A percentile compares a stretch with the other conserved stretches of the same genome.
These are phyloP conservation scores for Felis chaus DNA, from an alignment of 2,113 vertebrate species.

Conservation along the genomic window DNA sequence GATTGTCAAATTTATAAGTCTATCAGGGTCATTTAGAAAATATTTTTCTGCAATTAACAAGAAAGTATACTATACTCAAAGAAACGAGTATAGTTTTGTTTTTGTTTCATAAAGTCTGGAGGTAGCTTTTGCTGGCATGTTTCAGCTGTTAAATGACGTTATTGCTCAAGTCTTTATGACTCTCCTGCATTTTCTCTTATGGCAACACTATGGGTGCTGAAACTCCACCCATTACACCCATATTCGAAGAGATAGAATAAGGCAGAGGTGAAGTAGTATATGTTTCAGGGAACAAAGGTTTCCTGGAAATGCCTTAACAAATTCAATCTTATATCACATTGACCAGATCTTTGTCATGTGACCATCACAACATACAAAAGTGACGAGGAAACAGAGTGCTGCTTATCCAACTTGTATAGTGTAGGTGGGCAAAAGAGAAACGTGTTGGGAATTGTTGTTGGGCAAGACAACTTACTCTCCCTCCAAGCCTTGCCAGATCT, in stretches of 20 bases:
- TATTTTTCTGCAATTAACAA: not conserved
- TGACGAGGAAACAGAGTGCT: not conserved
- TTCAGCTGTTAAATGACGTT: not conserved
- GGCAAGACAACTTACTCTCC: not conserved
- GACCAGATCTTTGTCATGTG: not conserved
- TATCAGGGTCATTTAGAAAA: not conserved
- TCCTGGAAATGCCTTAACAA: not conserved
- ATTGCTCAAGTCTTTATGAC: not conserved
- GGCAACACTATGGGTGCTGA: not conserved
- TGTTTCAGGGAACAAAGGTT: not conserved
- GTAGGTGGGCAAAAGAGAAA: not conserved
- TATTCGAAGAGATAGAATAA: not conserved
- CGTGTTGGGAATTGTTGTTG: not conserved
- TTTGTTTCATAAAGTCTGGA: not conserved
- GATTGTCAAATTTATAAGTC: not conserved
- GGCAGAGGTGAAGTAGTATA: not conserved
- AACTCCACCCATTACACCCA: not conserved
- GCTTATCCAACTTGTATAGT: not conserved
- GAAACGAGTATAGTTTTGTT: not conserved
- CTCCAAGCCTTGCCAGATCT: not conserved
- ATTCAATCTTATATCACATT: not conserved
- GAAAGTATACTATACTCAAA: not conserved
- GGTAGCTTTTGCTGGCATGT: not conserved
- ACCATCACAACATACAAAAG: not conserved
- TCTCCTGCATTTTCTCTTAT: not conserved